Base-by-base conservation (phyloP, 2,113 vertebrate species). In the Petrocephalus zakoni region DNA sequence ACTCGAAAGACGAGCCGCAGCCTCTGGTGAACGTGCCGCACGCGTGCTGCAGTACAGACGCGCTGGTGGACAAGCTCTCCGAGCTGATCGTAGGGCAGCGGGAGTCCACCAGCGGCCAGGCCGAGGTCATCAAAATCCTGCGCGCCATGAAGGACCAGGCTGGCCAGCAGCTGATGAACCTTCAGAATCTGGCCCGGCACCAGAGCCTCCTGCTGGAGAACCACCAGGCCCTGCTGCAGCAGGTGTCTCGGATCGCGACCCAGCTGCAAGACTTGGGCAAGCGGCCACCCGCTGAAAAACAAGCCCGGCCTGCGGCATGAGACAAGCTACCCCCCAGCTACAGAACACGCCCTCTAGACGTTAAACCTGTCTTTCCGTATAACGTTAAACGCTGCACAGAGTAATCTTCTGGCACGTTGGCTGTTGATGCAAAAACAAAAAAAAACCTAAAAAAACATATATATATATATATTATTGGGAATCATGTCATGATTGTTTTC, bases 181-280 rank as follows among this genome's bases (percentile, higher is more conserved):
- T 95, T 29, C 91, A 93, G 90, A 94, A 90, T 8, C 17, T 94
- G 90, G 93, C 94, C 42, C 92, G 93, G 4, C 94, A 94, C n/a
- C 95, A 94, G 93, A 94, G 92, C 68, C 93, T 96, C 4, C 90
- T 95, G 29, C 92, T 96, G n/a, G 95, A 96, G 89, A 96, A 94
- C 90, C 93, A 95, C 46, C 95, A 95, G 91, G 95, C 92, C 5
- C 78, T 92, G 37, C 89, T 93, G 42, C 89, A 90, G 61, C 92
- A 93, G 86, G 90, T 90, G 8, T 92, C 90, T 3, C 88, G 89
- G 37, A 89, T 92, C 5, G 22, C 81, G n/a, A 75, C 87, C 51
- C 13, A 72, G 34, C 37, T 93, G 42, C 91, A 92, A 64, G 91
- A 92, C 0, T 22, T 49, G 6, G 47, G 8, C 29, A 90, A 89